Evolutionary conservation across 1,140 invertebrate species (phyloP), one percentile per base, ranked within the genome.

Genomic region (Drosophila kikkawai): DNA sequence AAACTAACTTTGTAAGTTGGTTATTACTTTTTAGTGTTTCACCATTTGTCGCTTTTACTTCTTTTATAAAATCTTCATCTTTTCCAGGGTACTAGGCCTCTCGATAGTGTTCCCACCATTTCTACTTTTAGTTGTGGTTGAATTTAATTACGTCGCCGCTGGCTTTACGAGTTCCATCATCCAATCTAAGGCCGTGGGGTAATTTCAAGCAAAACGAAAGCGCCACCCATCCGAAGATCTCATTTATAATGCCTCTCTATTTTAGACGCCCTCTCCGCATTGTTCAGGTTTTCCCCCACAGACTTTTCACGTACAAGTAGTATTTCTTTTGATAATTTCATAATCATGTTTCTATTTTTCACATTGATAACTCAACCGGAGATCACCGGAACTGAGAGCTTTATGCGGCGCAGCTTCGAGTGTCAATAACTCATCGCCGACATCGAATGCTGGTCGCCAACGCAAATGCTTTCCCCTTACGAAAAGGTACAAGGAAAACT

Each of bases 311-410:
- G 48, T 74, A 79, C 76, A 47, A 61, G 15, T 47, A 32, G 58
- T 41, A 41, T 64, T 64, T 81, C 60, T 64, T 66, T 66, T 55
- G 58, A 87, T 83, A 90, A 90, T 90, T 90, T 91, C 86, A 90
- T 90, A 90, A 85, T 85, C 85, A 68, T 90, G 85, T 90, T 82
- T 79, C 86, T 75, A 91, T 82, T 82, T 85, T 79, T 90, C 81
- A 90, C 59, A 74, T 55, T 74, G 85, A 90, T 90, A 91, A 90
- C 67, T 80, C 44, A 45, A 29, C 51, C 58, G 45, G 22, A 71
- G 55, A 53, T 41, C 63, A 74, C 85, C 85, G 85, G 85, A 90
- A 90, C 81, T 75, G 64, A 79, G 77, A 82, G 85, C 85, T 87
- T 70, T 71, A 57, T 45, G 50, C 44, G 22, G 51, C 57, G 45